phyloP scores from a whole-genome alignment of 2,888 invertebrate species.

The Gonocerus acuteangulatus region DNA sequence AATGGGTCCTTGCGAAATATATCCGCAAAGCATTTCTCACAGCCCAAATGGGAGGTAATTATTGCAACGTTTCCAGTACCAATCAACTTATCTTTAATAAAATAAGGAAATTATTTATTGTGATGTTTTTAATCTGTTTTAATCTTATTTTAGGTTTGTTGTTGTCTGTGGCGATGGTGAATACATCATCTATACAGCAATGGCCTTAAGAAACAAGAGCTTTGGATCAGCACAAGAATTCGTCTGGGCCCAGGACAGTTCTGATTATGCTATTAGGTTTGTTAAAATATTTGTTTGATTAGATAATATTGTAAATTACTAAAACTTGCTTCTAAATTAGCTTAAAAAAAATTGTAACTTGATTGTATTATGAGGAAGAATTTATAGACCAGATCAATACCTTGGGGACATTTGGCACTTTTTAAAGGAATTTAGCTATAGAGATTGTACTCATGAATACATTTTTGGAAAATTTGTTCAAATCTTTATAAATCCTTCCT shows the following conservation, averaged over 20 bases:
- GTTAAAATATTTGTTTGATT: neutral
- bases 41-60: conserved; percentile 87
- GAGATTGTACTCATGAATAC: too few relatives aligned
- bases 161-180: conserved; percentile 99
- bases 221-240: conserved; percentile 98
- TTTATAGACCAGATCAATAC: too few relatives aligned
- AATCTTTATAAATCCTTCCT: too few relatives aligned
- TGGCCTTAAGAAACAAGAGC: conserved; percentile 97
- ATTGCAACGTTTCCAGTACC: too few relatives aligned
- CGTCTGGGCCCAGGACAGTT: conserved; percentile 96
- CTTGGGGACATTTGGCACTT: too few relatives aligned
- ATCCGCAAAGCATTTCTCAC: conserved; percentile 96
- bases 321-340: neutral
- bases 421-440: too few relatives aligned
- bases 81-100: too few relatives aligned
- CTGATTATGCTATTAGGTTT: conserved; percentile 66
- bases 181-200: conserved; percentile 98
- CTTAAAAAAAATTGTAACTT: neutral
- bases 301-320: neutral
- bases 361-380: too few relatives aligned
- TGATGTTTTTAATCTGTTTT: neutral
- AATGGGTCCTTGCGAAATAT: conserved; percentile 98
- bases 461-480: too few relatives aligned
- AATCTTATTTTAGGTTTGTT: conserved; percentile 51
- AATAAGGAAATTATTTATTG: too few relatives aligned